Evolutionary conservation across 2,113 vertebrate species (phyloP).

Genomic region (Percina caprodes): DNA sequence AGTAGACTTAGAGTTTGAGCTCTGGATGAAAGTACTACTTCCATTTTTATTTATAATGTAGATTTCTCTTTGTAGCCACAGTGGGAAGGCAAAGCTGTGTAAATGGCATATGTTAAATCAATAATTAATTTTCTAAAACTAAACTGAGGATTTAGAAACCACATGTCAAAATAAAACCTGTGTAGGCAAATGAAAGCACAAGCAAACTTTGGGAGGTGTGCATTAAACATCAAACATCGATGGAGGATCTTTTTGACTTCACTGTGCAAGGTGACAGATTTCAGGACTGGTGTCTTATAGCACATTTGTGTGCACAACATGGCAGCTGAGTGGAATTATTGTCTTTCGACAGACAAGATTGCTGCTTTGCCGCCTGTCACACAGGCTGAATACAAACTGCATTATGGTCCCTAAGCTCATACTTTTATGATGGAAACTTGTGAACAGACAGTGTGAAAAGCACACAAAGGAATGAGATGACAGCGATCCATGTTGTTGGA

Average conservation of each 20-base stretch:
- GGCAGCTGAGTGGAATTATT: slow-evolving; percentile 73
- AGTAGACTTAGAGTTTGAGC: neutral
- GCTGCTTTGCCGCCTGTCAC: slow-evolving; percentile 73
- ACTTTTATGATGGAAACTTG: slow-evolving; percentile 66
- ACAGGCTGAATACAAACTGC: slow-evolving; percentile 77
- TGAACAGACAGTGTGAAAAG: slow-evolving; percentile 64
- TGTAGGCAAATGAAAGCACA: neutral
- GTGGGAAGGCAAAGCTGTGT: slow-evolving; percentile 1
- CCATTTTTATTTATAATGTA: slow-evolving; percentile 9
- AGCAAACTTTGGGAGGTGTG: neutral
- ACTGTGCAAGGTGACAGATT: slow-evolving; percentile 56
- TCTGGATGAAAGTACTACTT: neutral
- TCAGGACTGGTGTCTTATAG: slow-evolving; percentile 44
- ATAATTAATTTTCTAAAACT: slow-evolving; percentile 4
- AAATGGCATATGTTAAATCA: slow-evolving; percentile 2
- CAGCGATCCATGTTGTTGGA: slow-evolving; percentile 39
- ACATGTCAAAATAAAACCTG: neutral
- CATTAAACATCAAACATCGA: slow-evolving; percentile 29
- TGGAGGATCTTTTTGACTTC: slow-evolving; percentile 29
- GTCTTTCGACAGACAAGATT: slow-evolving; percentile 76
- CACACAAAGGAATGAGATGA: slow-evolving; percentile 59
- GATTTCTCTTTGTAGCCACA: slow-evolving; percentile 1
- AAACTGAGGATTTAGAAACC: neutral
- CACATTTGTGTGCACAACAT: slow-evolving; percentile 74
- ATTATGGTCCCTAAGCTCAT: slow-evolving; percentile 68